Percentiles rank a stretch among this genome's conserved stretches.
Evolutionary conservation across 2,888 invertebrate species (phyloP).

Genomic region (Notodonta dromedarius): DNA sequence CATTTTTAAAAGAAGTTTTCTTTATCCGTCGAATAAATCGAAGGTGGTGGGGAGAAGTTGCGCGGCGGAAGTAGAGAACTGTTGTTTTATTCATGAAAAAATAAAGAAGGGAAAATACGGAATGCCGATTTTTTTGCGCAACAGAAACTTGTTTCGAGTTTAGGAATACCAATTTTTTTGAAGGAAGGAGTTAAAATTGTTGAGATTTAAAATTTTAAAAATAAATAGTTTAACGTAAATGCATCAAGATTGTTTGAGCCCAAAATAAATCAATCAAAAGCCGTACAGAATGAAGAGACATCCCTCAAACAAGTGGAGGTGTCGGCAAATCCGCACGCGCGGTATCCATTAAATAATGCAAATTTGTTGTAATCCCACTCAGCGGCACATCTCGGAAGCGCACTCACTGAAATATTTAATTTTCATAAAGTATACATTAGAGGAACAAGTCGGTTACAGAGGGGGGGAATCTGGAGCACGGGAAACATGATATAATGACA

Average conservation of each 20-base stretch:
- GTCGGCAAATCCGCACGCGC: conserved; percentile 80
- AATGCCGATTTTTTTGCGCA: conserved; percentile 56
- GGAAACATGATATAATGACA: not conserved
- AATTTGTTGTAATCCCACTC: conserved; percentile 82
- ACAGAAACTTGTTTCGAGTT: conserved; percentile 7
- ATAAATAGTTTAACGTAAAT: too few relatives aligned
- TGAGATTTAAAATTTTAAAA: not conserved
- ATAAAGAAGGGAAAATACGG: conserved; percentile 72
- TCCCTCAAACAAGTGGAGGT: conserved; percentile 61
- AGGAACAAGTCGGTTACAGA: conserved; percentile 52
- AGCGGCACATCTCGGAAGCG: conserved; percentile 57
- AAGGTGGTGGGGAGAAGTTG: conserved; percentile 80
- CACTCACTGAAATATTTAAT: conserved; percentile 80
- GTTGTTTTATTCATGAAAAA: conserved; percentile 84
- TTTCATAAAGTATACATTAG: conserved; percentile 83
- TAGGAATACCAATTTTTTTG: not conserved
- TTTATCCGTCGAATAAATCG: conserved; percentile 82
- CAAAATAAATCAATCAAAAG: conserved; percentile 55
- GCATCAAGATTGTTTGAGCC: too few relatives aligned
- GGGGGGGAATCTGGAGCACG: not conserved
- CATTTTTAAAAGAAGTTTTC: conserved; percentile 81
- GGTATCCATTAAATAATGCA: conserved; percentile 82
- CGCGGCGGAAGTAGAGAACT: conserved; percentile 78
- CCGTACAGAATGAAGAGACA: conserved; percentile 43
- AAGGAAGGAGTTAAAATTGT: not conserved